A percentile compares a stretch with the other conserved stretches of the same genome.
Evolutionary conservation across 1,140 invertebrate genomes (phyloP).

Genomic region (Helicoverpa armigera): DNA sequence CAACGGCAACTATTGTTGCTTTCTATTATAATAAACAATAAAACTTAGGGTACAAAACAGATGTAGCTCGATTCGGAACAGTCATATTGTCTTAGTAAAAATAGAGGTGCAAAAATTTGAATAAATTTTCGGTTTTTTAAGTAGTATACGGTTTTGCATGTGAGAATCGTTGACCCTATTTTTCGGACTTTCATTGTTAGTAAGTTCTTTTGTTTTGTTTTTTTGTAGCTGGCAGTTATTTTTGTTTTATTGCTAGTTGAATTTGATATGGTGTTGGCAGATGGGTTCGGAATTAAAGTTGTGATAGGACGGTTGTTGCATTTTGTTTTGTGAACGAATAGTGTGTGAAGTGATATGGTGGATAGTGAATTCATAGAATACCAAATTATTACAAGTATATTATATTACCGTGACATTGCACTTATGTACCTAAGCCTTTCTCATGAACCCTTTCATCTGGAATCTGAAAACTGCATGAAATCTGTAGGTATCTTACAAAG

Average conservation of each 20-base stretch:
- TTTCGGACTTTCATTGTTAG: constrained; percentile 67
- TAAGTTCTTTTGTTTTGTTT: constrained; percentile 68
- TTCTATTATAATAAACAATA: constrained; percentile 72
- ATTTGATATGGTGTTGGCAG: constrained; percentile 59
- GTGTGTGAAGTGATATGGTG: no score
- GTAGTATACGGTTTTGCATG: constrained; percentile 59
- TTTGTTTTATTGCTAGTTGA: constrained; percentile 61
- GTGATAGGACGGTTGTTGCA: neutral
- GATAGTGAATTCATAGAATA: no score
- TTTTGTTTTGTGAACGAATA: no score
- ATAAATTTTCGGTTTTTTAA: constrained; percentile 67
- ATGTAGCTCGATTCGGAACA: constrained; percentile 60
- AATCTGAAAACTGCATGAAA: no score
- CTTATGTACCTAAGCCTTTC: no score
- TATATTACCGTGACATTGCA: no score
- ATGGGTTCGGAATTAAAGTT: constrained; percentile 12
- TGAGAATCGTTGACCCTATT: constrained; percentile 74
- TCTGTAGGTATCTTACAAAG: no score
- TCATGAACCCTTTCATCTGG: no score
- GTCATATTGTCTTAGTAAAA: constrained; percentile 76
- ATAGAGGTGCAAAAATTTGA: constrained; percentile 76
- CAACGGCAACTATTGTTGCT: constrained; percentile 72
- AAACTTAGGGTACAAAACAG: constrained; percentile 68
- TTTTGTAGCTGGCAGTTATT: constrained; percentile 63
- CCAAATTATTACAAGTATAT: no score